phyloP scores from a whole-genome alignment of 1,140 invertebrate species.

The Ectropis grisescens region DNA sequence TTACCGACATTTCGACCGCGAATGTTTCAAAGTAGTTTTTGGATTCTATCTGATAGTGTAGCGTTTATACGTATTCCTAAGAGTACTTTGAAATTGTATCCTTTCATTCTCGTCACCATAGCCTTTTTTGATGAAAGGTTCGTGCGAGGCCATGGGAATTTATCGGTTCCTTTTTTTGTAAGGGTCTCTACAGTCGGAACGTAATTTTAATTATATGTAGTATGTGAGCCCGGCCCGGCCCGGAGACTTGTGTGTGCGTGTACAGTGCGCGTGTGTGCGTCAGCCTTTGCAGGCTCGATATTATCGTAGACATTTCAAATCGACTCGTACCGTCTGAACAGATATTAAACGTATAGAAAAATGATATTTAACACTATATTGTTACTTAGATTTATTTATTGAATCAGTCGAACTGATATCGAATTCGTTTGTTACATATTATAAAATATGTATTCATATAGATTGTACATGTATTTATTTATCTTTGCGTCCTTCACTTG shows the following conservation, averaged over 20 bases:
- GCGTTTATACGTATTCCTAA: too few species aligned
- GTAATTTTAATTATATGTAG: slow-evolving; percentile 3
- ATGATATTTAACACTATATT: slow-evolving; percentile 22
- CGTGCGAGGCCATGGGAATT: slow-evolving; percentile 17
- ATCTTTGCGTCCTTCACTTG: slow-evolving; percentile 47
- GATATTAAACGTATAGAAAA: slow-evolving; percentile 21
- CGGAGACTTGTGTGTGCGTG: slow-evolving; percentile 15
- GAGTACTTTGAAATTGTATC: too few species aligned
- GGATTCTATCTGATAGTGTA: too few species aligned
- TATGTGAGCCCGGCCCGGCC: slow-evolving; percentile 15
- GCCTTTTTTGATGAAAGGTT: slow-evolving; percentile 6
- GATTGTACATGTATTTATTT: slow-evolving; percentile 25
- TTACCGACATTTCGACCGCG: too few species aligned
- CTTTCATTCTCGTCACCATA: too few species aligned
- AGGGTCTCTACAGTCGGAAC: slow-evolving; percentile 3
- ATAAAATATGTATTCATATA: slow-evolving; percentile 24
- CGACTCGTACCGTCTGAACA: slow-evolving; percentile 25
- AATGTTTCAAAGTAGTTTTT: too few species aligned
- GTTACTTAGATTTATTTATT: slow-evolving; percentile 21
- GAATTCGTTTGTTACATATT: slow-evolving; percentile 16
- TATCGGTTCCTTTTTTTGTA: slow-evolving; percentile 35
- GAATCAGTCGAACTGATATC: slow-evolving; percentile 22
- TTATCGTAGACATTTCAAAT: slow-evolving; percentile 38
- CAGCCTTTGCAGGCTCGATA: slow-evolving; percentile 15
- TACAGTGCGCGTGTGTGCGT: slow-evolving; percentile 12